These are phyloP conservation scores for Lochmaea capreae DNA, from an alignment of 2,888 invertebrate genomes.

Conservation along the genomic window DNA sequence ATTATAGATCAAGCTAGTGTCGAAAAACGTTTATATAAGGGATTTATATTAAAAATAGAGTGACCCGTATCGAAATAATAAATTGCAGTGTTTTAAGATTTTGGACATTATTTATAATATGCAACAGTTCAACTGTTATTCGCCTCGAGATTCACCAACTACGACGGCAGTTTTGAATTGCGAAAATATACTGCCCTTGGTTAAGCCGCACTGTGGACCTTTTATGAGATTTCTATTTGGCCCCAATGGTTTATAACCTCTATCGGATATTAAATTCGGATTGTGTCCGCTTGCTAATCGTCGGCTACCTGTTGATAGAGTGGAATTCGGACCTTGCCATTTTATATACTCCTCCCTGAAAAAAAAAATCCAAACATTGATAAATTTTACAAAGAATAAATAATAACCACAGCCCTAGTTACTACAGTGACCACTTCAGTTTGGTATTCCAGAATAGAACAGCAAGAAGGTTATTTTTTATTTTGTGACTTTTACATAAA, in stretches of 20 bases:
- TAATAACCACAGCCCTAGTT: neutral
- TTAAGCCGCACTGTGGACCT: constrained; percentile 78
- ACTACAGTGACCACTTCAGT: too few species aligned
- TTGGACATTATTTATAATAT: neutral
- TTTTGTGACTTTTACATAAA: too few species aligned
- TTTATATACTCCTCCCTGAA: constrained; percentile 82
- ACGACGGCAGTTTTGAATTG: constrained; percentile 69
- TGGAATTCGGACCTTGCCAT: constrained; percentile 85
- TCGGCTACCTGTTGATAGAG: constrained; percentile 68
- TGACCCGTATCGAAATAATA: neutral
- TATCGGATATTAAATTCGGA: constrained; percentile 53
- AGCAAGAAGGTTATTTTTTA: too few species aligned
- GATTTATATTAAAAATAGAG: neutral
- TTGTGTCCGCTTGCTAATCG: constrained; percentile 70
- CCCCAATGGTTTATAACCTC: constrained; percentile 72
- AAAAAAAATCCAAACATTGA: constrained; percentile 1
- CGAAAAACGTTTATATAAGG: neutral
- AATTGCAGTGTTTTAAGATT: neutral
- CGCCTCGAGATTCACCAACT: constrained; percentile 67
- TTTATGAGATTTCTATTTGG: constrained; percentile 76
- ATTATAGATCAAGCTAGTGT: too few species aligned
- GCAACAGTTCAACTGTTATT: constrained; percentile 62
- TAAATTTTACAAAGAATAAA: neutral
- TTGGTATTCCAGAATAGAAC: neutral
- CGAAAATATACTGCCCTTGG: constrained; percentile 84